Percentiles rank a stretch among this genome's conserved stretches.
Evolutionary conservation across 2,888 invertebrate species (phyloP).

Genomic region (Heliconius ethilla): DNA sequence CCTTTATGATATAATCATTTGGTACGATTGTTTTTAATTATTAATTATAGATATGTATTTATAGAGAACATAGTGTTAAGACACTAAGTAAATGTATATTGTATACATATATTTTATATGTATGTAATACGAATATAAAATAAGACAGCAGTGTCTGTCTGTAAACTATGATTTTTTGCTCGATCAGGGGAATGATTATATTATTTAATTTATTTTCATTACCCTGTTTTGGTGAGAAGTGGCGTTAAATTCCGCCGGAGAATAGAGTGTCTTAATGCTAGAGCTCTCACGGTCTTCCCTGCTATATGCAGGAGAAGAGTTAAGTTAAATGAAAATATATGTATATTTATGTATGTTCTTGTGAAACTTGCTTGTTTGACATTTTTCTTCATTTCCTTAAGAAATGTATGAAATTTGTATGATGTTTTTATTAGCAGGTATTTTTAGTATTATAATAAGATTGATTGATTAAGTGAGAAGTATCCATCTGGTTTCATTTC

Average conservation of each 20-base stretch:
- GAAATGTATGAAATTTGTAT: background rate
- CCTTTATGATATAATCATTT: slow-evolving; percentile 2
- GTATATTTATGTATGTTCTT: background rate
- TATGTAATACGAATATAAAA: too few relatives aligned
- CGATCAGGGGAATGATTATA: too few relatives aligned
- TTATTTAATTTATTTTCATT: too few relatives aligned
- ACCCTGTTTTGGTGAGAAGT: too few relatives aligned
- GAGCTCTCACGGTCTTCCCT: background rate
- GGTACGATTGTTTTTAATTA: background rate
- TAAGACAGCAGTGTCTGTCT: too few relatives aligned
- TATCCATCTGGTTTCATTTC: background rate
- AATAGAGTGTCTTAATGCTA: background rate
- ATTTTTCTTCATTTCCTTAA: background rate
- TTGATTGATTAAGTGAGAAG: background rate
- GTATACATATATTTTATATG: too few relatives aligned
- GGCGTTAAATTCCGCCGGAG: too few relatives aligned
- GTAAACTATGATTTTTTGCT: too few relatives aligned
- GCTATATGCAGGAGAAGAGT: background rate
- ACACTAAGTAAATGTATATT: too few relatives aligned
- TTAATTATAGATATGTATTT: background rate
- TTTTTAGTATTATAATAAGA: slow-evolving; percentile 7
- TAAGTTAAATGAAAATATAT: background rate
- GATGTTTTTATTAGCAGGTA: background rate
- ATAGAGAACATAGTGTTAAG: background rate
- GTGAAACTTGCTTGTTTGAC: background rate